Evolutionary conservation across 2,888 invertebrate species (phyloP).

Genomic region (Ethmia dodecea): DNA sequence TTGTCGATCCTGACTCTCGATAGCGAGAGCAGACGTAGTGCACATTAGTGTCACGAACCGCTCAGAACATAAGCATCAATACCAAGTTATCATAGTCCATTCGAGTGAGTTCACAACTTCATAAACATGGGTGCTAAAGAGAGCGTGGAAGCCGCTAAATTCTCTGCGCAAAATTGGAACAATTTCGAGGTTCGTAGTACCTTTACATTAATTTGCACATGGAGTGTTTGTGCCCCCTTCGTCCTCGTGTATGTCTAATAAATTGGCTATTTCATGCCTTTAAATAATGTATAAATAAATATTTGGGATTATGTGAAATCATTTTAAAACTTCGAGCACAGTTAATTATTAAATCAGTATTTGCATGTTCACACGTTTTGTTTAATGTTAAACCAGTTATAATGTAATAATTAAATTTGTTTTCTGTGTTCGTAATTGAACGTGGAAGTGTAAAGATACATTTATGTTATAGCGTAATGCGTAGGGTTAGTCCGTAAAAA

Average conservation of each 20-base stretch:
- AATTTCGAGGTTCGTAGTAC: slow-evolving; percentile 85
- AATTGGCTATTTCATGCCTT: slow-evolving; percentile 38
- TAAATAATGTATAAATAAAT: slow-evolving; percentile 27
- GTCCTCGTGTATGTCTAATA: slow-evolving; percentile 64
- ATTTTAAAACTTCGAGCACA: slow-evolving; percentile 53
- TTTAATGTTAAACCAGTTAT: slow-evolving; percentile 21
- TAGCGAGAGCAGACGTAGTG: slow-evolving; percentile 62
- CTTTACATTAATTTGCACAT: slow-evolving; percentile 73
- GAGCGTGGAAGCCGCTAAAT: slow-evolving; percentile 89
- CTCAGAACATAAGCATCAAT: slow-evolving; percentile 67
- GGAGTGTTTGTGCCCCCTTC: slow-evolving; percentile 71
- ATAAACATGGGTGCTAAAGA: slow-evolving; percentile 88
- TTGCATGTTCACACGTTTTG: slow-evolving; percentile 59
- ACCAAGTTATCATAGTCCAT: slow-evolving; percentile 66
- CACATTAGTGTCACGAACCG: slow-evolving; percentile 65
- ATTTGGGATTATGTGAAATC: slow-evolving; percentile 36
- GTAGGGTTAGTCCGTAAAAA: slow-evolving; percentile 1
- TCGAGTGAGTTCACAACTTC: slow-evolving; percentile 69
- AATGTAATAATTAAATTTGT: slow-evolving; percentile 5
- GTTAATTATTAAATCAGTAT: slow-evolving; percentile 40
- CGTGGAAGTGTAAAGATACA: slow-evolving; percentile 2
- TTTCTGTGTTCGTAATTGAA: slow-evolving; percentile 6
- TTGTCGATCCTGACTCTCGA: slow-evolving; percentile 57
- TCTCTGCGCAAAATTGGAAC: slow-evolving; percentile 89
- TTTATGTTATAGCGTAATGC: slow-evolving; percentile 9